Evolutionary conservation across 2,113 vertebrate species (phyloP).

Genomic region (Pholis gunnellus): DNA sequence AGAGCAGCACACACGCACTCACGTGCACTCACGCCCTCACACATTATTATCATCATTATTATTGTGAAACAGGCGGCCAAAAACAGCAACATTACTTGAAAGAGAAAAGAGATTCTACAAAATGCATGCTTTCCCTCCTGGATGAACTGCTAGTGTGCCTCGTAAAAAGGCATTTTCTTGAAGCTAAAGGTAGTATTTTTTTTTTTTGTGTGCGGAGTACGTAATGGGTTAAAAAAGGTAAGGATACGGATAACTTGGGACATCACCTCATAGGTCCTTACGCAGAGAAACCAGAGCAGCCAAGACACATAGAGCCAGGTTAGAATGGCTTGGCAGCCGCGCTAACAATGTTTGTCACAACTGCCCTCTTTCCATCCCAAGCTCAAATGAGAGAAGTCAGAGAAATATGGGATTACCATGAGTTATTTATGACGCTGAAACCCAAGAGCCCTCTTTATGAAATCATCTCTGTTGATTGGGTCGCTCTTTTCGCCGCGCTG

Average conservation of each 20-base stretch:
- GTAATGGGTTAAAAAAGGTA: slow-evolving; percentile 55
- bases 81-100: slow-evolving; percentile 35
- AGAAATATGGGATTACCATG: slow-evolving; percentile 86
- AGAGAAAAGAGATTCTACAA: background rate
- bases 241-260: slow-evolving; percentile 63
- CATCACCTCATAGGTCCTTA: slow-evolving; percentile 68
- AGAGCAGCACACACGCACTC: slow-evolving; percentile 25
- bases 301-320: slow-evolving; percentile 75
- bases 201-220: background rate
- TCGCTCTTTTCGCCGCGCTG: slow-evolving; percentile 50
- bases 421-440: slow-evolving; percentile 87
- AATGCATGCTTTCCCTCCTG: slow-evolving; percentile 6
- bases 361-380: slow-evolving; percentile 74
- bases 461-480: slow-evolving; percentile 81
- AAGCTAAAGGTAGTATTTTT: background rate
- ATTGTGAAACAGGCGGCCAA: slow-evolving; percentile 30
- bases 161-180: slow-evolving; percentile 18
- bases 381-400: slow-evolving; percentile 83
- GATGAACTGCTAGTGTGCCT: slow-evolving; percentile 6
- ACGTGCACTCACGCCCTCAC: slow-evolving; percentile 28
- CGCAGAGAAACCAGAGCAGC: slow-evolving; percentile 67
- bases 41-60: slow-evolving; percentile 53
- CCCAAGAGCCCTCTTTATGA: slow-evolving; percentile 81
- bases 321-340: slow-evolving; percentile 58
- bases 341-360: slow-evolving; percentile 86